Evolutionary conservation across 2,113 vertebrate species (phyloP).

Genomic region (Bubo bubo): DNA sequence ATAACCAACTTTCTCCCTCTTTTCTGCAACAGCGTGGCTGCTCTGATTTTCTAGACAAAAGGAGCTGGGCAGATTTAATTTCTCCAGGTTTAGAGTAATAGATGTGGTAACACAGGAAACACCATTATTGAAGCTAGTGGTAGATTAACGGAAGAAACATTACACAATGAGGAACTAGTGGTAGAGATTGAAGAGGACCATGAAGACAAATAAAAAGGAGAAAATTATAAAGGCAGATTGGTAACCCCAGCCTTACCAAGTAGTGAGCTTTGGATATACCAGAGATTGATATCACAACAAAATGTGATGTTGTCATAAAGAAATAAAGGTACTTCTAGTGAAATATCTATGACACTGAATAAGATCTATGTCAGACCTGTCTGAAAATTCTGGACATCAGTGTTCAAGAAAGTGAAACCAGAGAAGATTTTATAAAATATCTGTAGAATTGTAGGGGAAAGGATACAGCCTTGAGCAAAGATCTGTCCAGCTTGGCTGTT

Average conservation of each 20-base stretch:
- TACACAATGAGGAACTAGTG: neutral
- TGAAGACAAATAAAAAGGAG: neutral
- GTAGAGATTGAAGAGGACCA: neutral
- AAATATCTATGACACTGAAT: neutral
- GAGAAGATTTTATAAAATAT: neutral
- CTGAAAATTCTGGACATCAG: neutral
- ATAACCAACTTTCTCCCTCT: neutral
- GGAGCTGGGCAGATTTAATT: neutral
- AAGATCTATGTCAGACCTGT: neutral
- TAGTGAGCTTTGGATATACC: fast-evolving
- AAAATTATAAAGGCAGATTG: neutral
- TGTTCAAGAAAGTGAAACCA: neutral
- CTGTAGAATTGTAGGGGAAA: neutral
- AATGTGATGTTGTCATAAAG: neutral
- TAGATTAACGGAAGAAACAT: neutral
- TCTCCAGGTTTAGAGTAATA: neutral
- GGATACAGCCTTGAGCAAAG: neutral
- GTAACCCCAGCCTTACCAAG: neutral
- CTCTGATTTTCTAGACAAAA: neutral
- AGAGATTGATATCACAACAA: neutral
- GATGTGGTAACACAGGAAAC: neutral
- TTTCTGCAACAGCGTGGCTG: neutral
- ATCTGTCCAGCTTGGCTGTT: neutral
- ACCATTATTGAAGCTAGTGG: neutral
- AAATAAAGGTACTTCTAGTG: fast-evolving